Conservation (phyloP, 1,140 invertebrate species). For the Latrodectus geometricus region DNA sequence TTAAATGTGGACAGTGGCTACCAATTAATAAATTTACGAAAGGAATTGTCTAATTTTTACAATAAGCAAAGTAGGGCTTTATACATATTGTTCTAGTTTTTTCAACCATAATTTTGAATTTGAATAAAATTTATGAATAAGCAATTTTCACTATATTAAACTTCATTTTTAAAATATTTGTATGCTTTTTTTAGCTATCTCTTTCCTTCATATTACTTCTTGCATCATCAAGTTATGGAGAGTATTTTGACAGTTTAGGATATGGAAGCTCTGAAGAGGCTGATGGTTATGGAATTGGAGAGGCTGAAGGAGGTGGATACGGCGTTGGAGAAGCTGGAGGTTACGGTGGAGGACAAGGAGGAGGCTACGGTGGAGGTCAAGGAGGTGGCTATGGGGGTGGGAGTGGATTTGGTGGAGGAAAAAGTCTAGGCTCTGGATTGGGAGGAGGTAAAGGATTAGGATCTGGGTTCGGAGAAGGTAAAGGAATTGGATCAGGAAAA, state of each 20-base stretch:
- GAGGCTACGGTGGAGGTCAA: background rate
- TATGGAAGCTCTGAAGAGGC: conserved; percentile 2
- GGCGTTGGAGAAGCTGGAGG: conserved; percentile 3
- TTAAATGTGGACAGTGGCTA: too few species aligned
- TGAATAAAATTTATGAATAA: too few species aligned
- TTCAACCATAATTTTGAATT: too few species aligned
- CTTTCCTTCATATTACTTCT: conserved; percentile 16
- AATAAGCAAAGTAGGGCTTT: too few species aligned
- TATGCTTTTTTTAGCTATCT: conserved; percentile 16
- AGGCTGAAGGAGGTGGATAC: conserved; percentile 27
- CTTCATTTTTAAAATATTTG: background rate
- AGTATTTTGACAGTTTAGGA: conserved; percentile 22
- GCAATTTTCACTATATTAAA: too few species aligned
- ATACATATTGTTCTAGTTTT: too few species aligned
- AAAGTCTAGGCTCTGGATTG: background rate
- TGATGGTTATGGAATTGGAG: conserved; percentile 39
- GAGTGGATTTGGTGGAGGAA: background rate
- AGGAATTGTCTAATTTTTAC: too few species aligned
- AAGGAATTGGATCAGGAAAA: background rate
- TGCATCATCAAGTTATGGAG: conserved; percentile 5
- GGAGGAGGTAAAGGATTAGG: conserved; percentile 29
- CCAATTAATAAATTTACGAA: too few species aligned
- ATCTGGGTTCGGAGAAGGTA: background rate
- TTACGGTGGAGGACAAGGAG: conserved; percentile 8
- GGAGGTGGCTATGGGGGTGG: background rate